These are phyloP conservation scores for Tinamus major DNA, from an alignment of 2,797 vertebrate genomes.

Conservation along the genomic window DNA sequence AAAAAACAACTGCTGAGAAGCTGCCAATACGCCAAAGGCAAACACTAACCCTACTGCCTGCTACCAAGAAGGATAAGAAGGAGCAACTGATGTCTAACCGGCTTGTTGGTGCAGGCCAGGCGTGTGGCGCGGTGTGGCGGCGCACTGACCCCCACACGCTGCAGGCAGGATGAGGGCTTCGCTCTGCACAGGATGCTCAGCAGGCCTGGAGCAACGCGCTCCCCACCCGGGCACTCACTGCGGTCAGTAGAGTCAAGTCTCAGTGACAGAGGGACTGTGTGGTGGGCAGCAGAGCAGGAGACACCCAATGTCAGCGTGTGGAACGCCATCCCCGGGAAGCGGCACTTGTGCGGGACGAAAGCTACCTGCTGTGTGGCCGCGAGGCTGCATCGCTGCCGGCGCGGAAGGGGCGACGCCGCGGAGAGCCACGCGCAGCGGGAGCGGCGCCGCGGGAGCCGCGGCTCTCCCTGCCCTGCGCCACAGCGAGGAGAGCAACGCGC, in stretches of 20 bases:
- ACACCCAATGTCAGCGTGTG: not conserved
- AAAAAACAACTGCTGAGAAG: not conserved
- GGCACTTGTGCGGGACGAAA: not conserved
- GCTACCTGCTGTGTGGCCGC: conserved; percentile 36
- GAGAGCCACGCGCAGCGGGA: not conserved
- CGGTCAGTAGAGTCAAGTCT: not conserved
- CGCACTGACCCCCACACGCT: not conserved
- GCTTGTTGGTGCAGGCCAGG: not conserved
- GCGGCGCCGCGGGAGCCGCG: not conserved
- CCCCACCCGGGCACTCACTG: not conserved
- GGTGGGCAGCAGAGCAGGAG: not conserved
- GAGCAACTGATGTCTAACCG: not conserved
- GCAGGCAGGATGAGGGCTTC: not conserved
- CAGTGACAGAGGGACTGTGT: not conserved
- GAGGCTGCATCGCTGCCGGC: not conserved
- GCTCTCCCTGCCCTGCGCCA: not conserved
- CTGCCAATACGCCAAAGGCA: conserved; percentile 1
- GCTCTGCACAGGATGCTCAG: not conserved
- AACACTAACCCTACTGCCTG: not conserved
- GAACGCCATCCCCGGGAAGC: conserved; percentile 45
- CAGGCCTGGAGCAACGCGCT: not conserved
- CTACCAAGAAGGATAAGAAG: not conserved
- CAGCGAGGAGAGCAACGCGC: conserved; percentile 51
- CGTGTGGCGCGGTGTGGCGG: conserved; percentile 28
- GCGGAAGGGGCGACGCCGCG: not conserved